These are phyloP conservation scores for Urocyon cinereoargenteus DNA, from an alignment of 2,797 vertebrate genomes.

Conservation along the genomic window DNA sequence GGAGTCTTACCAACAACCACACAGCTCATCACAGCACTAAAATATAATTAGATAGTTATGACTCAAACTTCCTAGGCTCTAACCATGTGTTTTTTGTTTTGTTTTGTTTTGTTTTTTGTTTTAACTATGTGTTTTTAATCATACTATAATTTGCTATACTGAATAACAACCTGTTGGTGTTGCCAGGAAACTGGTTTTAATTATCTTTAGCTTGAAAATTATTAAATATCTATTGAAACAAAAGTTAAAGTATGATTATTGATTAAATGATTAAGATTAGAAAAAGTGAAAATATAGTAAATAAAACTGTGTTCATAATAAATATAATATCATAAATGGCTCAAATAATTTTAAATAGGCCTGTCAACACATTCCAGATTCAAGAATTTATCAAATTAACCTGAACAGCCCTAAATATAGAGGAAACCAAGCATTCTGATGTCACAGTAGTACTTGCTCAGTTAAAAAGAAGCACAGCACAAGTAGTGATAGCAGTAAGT, in stretches of 20 bases:
- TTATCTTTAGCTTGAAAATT: neutral
- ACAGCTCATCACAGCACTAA: neutral
- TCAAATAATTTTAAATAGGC: neutral
- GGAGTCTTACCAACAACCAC: neutral
- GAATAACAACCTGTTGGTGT: neutral
- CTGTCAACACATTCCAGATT: neutral
- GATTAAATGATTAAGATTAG: neutral
- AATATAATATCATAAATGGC: constrained; percentile 23
- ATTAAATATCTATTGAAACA: neutral
- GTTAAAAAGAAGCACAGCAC: neutral
- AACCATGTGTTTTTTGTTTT: neutral
- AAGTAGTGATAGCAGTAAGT: neutral
- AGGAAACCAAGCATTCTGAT: neutral
- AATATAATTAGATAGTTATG: neutral
- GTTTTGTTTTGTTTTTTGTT: too few species aligned
- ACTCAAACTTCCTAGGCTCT: neutral
- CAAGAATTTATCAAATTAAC: neutral
- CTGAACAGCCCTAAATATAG: neutral
- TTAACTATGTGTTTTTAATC: neutral
- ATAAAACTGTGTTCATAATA: constrained; percentile 34
- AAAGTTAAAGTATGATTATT: neutral
- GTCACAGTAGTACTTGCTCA: neutral
- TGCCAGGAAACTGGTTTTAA: neutral
- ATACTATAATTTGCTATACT: neutral
- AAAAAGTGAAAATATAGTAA: constrained; percentile 58